Conservation (phyloP, 2,113 vertebrate species). For the Ahaetulla prasina region DNA sequence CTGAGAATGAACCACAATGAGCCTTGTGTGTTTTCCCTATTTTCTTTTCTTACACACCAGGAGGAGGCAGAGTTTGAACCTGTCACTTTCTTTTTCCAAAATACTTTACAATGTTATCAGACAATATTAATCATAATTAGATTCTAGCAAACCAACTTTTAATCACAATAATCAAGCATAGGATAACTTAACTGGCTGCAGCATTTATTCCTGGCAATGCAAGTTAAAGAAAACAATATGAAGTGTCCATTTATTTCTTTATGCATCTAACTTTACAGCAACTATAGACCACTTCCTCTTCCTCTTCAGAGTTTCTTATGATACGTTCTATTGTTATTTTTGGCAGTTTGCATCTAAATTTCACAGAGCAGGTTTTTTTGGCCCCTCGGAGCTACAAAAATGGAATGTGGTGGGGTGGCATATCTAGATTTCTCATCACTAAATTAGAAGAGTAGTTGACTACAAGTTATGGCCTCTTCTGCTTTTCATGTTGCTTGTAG, state of each 20-base stretch:
- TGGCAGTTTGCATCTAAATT: not conserved
- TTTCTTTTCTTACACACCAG: not conserved
- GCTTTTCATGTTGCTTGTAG: not conserved
- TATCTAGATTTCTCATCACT: not conserved
- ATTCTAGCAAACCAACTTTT: not conserved
- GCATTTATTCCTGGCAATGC: not conserved
- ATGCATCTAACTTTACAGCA: not conserved
- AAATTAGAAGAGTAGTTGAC: not conserved
- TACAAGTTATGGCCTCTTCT: not conserved
- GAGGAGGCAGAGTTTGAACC: not conserved
- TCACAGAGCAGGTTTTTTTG: not conserved
- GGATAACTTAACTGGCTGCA: not conserved
- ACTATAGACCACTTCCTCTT: not conserved
- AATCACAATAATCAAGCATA: not conserved
- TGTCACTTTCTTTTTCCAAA: not conserved
- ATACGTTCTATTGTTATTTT: not conserved
- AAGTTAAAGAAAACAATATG: not conserved
- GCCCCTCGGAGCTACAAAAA: not conserved
- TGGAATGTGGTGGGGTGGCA: not conserved
- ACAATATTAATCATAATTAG: not conserved
- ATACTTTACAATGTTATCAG: not conserved
- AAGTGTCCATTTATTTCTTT: not conserved
- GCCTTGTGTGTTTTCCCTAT: not conserved
- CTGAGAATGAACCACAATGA: not conserved
- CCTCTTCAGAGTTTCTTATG: not conserved